Base-by-base conservation (phyloP, 2,113 vertebrate species). In the Brachypteracias leptosomus region DNA sequence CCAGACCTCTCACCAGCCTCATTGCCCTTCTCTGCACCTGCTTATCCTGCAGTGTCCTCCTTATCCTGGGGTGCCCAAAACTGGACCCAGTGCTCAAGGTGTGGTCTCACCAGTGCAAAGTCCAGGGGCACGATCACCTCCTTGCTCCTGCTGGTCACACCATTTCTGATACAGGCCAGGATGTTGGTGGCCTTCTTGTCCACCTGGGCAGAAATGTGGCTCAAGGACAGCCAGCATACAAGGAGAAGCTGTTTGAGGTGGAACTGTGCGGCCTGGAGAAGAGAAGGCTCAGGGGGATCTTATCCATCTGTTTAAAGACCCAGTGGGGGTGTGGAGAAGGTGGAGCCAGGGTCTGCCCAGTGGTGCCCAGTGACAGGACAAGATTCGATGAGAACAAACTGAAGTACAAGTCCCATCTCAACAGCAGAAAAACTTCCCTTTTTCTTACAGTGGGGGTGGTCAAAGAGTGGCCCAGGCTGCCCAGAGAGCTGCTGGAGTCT, bases 241-340 rank as follows among this genome's bases (percentile, higher is more conserved):
- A 35, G 24, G 22, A 61, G 40, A 57, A 8, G 25, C 25, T 51
- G 28, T 6, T 7, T 13, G 28, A 47, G 33, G 16, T 31, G n/a
- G 6, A 16, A 6, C n/a, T 21, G 35, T 14, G 22, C 35, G 14
- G 13, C 33, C 19, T 16, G 31, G 13, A 26, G 70, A 58, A 21
- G 59, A 36, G 31, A 29, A 61, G 24, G 28, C 10, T 51, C 33
- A 17, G 8, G 51, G 26, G 3, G 13, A 46, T 55, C 35, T n/a
- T 7, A 10, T 3, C 25, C 6, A 0, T 25, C 7, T 38, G 47
- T 24, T 3, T 3, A 44, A 61, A 61, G 22, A 54, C 0, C 1
- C 24, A 5, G 25, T 4, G 29, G 13, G 9, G 9, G 7, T 8
- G 16, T 15, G 46, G 35, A 68, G 42, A 42, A 44, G 63, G 4